Conservation (phyloP, 2,888 invertebrate genomes). For the Lepas anatifera region DNA sequence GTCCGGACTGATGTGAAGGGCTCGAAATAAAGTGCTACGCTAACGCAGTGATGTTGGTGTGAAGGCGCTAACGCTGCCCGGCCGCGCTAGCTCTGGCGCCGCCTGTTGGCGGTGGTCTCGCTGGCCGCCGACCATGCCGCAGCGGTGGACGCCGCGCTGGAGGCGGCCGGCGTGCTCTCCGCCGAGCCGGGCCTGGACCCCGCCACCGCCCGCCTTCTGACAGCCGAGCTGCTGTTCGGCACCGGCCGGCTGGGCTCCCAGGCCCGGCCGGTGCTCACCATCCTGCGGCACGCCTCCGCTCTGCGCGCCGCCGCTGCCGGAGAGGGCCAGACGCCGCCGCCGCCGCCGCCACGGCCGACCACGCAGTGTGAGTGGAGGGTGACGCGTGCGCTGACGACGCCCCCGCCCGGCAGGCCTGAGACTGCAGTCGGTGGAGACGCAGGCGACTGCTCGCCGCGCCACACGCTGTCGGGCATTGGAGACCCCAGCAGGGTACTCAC, state of each 20-base stretch:
- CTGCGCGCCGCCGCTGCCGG: slow-evolving; percentile 1
- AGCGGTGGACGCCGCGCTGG: not conserved
- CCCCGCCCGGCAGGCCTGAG: not conserved
- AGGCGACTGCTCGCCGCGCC: too few species aligned
- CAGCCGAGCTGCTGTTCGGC: slow-evolving; percentile 9
- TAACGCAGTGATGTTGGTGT: too few species aligned
- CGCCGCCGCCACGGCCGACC: not conserved
- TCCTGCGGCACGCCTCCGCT: slow-evolving; percentile 42
- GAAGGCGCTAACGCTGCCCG: too few species aligned
- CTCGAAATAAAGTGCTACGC: too few species aligned
- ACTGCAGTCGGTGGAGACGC: too few species aligned
- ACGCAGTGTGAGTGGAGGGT: not conserved
- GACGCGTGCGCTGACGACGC: not conserved
- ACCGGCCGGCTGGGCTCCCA: slow-evolving; percentile 27
- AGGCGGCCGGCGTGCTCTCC: not conserved
- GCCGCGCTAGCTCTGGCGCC: too few species aligned
- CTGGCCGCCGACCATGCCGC: not conserved
- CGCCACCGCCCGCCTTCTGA: not conserved
- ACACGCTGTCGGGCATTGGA: too few species aligned
- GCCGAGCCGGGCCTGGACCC: not conserved
- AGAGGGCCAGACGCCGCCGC: not conserved
- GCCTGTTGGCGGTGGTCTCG: not conserved
- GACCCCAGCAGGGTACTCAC: too few species aligned
- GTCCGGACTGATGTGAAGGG: too few species aligned
- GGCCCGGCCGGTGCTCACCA: slow-evolving; percentile 57